phyloP scores from a whole-genome alignment of 2,888 invertebrate genomes.

The Hirtodrosophila alboralis region DNA sequence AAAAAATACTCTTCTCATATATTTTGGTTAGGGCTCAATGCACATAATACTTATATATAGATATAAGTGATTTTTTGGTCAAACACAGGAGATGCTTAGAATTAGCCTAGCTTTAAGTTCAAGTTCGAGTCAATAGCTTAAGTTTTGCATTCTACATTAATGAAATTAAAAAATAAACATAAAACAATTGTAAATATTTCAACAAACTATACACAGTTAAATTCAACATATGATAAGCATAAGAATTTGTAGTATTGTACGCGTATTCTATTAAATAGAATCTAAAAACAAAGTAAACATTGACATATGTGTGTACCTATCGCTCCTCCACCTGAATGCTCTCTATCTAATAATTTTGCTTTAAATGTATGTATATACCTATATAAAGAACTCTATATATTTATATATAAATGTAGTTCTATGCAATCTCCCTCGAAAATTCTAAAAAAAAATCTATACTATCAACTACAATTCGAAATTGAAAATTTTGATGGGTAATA shows the following conservation, averaged over 20 bases:
- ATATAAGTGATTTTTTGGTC: slow-evolving; percentile 44
- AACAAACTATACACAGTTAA: slow-evolving; percentile 22
- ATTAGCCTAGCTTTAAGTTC: slow-evolving; percentile 43
- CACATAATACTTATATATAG: slow-evolving; percentile 21
- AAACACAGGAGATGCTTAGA: slow-evolving; percentile 57
- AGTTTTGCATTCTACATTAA: slow-evolving; percentile 30
- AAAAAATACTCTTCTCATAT: background rate
- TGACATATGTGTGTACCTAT: slow-evolving; percentile 75
- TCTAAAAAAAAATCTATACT: slow-evolving; percentile 24
- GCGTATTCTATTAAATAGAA: slow-evolving; percentile 67
- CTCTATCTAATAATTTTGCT: slow-evolving; percentile 65
- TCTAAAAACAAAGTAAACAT: slow-evolving; percentile 55
- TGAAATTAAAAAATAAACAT: background rate
- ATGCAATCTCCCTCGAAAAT: slow-evolving; percentile 30
- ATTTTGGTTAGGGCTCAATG: slow-evolving; percentile 28
- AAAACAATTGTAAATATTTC: slow-evolving; percentile 30
- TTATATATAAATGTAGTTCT: slow-evolving; percentile 45
- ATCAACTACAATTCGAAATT: slow-evolving; percentile 59
- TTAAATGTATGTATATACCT: slow-evolving; percentile 52
- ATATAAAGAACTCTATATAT: slow-evolving; percentile 30
- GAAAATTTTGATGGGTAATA: slow-evolving; percentile 58
- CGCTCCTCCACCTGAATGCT: slow-evolving; percentile 75
- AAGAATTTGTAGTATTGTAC: slow-evolving; percentile 46
- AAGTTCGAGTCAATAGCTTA: slow-evolving; percentile 58
- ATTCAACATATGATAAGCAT: slow-evolving; percentile 37